These are phyloP conservation scores for Chiloscyllium punctatum DNA, from an alignment of 2,797 vertebrate species.

Conservation along the genomic window DNA sequence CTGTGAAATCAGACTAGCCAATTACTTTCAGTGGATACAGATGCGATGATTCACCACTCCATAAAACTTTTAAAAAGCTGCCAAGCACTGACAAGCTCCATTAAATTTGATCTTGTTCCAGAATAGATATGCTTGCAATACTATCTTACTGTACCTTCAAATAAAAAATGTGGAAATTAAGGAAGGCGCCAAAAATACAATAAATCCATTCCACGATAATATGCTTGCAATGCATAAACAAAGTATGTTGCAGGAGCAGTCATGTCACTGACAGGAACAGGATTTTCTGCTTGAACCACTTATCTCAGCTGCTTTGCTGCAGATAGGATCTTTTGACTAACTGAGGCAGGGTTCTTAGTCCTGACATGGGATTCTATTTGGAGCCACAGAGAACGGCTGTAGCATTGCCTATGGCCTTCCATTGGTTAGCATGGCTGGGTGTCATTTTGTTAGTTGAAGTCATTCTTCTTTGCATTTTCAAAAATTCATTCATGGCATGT, in stretches of 20 bases:
- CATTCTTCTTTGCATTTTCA: not conserved
- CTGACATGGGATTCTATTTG: not conserved
- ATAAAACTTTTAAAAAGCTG: constrained; percentile 36
- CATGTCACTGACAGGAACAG: not conserved
- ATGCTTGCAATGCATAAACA: not conserved
- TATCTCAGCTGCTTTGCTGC: not conserved
- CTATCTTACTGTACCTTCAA: constrained; percentile 5
- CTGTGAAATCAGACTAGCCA: constrained; percentile 40
- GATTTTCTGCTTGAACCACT: not conserved
- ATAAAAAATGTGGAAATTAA: constrained; percentile 5
- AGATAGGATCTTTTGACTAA: not conserved
- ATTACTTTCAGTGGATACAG: constrained; percentile 40
- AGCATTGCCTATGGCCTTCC: not conserved
- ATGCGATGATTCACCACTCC: constrained; percentile 35
- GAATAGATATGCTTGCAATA: not conserved
- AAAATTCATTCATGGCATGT: too few species aligned
- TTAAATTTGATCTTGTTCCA: constrained; percentile 27
- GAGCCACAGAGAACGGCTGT: not conserved
- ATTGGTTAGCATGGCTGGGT: not conserved
- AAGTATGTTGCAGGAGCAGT: not conserved
- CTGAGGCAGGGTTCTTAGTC: not conserved
- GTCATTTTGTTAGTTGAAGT: not conserved
- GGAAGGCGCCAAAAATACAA: not conserved
- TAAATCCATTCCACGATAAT: not conserved
- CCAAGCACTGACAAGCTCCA: constrained; percentile 33